Evolutionary conservation across 2,113 vertebrate genomes (phyloP).

Genomic region (Urocynchramus pylzowi): DNA sequence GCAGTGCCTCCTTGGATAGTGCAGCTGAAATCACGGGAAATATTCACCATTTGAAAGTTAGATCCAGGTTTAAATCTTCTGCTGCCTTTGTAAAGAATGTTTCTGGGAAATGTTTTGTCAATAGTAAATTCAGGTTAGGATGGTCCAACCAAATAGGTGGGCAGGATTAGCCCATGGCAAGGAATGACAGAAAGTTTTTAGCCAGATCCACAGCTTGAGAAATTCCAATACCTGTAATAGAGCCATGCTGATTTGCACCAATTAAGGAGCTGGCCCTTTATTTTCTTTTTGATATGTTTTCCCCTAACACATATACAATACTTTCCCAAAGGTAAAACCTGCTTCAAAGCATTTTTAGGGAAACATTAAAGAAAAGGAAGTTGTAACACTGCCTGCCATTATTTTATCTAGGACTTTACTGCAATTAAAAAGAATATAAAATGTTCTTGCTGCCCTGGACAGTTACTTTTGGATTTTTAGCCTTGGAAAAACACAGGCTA

Average conservation of each 20-base stretch:
- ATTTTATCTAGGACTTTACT: slow-evolving; percentile 52
- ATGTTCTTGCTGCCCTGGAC: slow-evolving; percentile 25
- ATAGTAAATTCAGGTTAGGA: neutral
- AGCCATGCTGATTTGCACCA: slow-evolving; percentile 28
- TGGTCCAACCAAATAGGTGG: neutral
- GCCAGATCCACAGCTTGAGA: neutral
- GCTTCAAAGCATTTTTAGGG: slow-evolving; percentile 58
- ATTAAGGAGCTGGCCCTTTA: slow-evolving; percentile 26
- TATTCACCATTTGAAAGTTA: neutral
- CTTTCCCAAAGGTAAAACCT: slow-evolving; percentile 53
- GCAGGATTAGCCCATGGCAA: neutral
- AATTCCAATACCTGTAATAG: neutral
- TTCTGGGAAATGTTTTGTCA: neutral
- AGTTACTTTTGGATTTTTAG: slow-evolving; percentile 52
- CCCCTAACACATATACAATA: slow-evolving; percentile 38
- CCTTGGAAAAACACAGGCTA: slow-evolving; percentile 44
- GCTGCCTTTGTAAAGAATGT: neutral
- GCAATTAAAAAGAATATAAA: slow-evolving; percentile 65
- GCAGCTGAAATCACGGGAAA: neutral
- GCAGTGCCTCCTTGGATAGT: neutral
- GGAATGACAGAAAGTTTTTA: neutral
- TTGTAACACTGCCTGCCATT: slow-evolving; percentile 55
- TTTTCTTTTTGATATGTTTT: slow-evolving; percentile 48
- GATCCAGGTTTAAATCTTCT: neutral
- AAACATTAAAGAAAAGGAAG: slow-evolving; percentile 66